Base-by-base conservation (phyloP, 2,797 vertebrate species). In the Lindbergichthys nudifrons region DNA sequence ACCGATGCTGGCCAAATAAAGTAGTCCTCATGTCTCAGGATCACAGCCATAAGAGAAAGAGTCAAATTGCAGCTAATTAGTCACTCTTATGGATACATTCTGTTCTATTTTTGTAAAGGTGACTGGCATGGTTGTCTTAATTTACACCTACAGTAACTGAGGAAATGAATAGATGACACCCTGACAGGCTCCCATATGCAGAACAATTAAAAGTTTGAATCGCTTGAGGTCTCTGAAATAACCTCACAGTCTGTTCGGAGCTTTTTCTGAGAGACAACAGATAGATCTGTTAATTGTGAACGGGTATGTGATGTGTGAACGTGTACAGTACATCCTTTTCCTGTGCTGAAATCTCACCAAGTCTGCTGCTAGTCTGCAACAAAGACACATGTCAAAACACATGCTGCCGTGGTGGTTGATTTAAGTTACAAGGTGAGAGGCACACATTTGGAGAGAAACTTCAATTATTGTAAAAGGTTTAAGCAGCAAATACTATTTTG, bases 91-190 rank as follows among this genome's bases (percentile, higher is more conserved):
- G 21, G 32, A 66, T 26, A 10, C 11, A 53, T 75, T 59, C 19
- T 32, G 48, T 61, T 42, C 53, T 50, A 43, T 45, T 52, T 43
- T 70, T 54, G 60, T 63, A 57, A 68, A 79, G 66, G 71, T 75
- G 59, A 67, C 71, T 53, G 47, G 57, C 60, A 57, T 58, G 56
- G 42, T 21, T 32, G 39, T 65, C 45, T 56, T 50, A 21, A 71
- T 19, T 64, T 1, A 1, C 4, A 36, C 26, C 3, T 88, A n/a
- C n/a, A n/a, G n/a, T n/a, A 78, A 72, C 84, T 77, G 69, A 89
- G 91, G 88, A 94, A 91, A 93, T 93, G 83, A 92, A 90, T 72
- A 85, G 75, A 80, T 89, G 77, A 89, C 81, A 75, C 75, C 48
- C 88, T 36, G 84, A 75, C 83, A 26, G 90, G 86, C 86, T 85